Evolutionary conservation across 2,113 vertebrate species (phyloP), one percentile per base, ranked within the genome.

Genomic region (Mesitornis unicolor): DNA sequence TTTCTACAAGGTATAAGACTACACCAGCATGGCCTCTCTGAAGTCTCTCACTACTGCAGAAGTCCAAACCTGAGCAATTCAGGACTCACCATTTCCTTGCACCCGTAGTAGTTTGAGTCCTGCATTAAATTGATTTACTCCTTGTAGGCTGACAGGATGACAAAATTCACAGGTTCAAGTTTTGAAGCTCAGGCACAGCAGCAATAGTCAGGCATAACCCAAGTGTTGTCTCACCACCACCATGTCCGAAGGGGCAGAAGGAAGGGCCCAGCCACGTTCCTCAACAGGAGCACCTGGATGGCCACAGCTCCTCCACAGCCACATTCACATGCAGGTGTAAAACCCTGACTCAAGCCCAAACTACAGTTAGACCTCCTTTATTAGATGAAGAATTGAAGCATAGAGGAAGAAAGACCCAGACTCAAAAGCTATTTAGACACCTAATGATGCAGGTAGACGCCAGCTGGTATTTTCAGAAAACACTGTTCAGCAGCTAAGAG

Each of bases 391-490:
- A 91, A 90, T 20, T 19, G 15, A 87, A 95, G 57, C 50, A 59
- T 14, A 6, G 48, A 86, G 36, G 25, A 86, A 85, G 38, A 36
- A 24, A 88, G 28, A 57, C 19, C 5, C 63, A 57, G 36, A 86
- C 53, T 69, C 85, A 92, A 88, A 86, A 86, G 71, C 54, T 84
- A 19, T 51, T 93, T 78, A 87, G 60, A 75, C 43, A 84, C 48
- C 35, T 86, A 84, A 67, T 53, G 73, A 69, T 78, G 57, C 60
- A 84, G 80, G 68, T 22, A 84, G 43, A 84, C 89, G 48, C 47
- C 73, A 79, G 74, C 36, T 84, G 80, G 61, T 82, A 45, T 89
- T 87, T 89, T 79, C 84, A 87, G 65, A 76, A 89, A 96, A 76
- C 21, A 48, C n/a, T 50, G 20, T 56, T 60, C 4, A 10, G 40